Evolutionary conservation across 64 coral and sea anemone genomes (phyloP), one percentile per base, ranked within the genome.

Genomic region (Montipora capricornis): DNA sequence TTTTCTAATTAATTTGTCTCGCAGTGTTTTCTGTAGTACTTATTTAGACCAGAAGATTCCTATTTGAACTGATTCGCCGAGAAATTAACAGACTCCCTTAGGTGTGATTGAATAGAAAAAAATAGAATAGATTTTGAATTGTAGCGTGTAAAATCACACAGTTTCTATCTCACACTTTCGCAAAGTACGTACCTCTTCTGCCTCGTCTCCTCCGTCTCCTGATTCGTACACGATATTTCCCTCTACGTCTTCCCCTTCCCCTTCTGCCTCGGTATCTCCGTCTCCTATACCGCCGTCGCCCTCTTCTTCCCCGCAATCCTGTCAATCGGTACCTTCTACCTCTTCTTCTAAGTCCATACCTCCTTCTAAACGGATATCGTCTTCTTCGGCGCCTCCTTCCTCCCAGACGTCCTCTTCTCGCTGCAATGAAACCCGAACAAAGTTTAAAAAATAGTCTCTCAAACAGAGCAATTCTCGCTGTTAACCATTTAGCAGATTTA

Each of bases 111-210:
- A 37, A 37, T 37, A 37, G 37, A 37, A 37, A 37, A 37, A 37
- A 37, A 2, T 37, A 37, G 37, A 37, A 1, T 37, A 37, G 37
- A 37, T 37, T 37, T 37, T 37, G 37, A 37, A 37, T 37, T 37
- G 1, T 37, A 37, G 37, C 37, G 37, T 37, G 37, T 37, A 37
- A 37, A 37, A 37, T 37, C 37, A 37, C 37, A 37, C 37, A 37
- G 37, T 37, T 37, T 37, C 37, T 37, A 2, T 37, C 37, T 37
- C 37, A 37, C 37, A 48, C 19, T 81, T 58, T 48, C 47, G 5
- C 20, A 47, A 73, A 20, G 49, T 64, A 86, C 82, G 44, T 86
- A 86, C 82, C 15, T 49, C 82, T 86, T 68, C 59, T 58, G 45
- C 81, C 19, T n/a, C 45, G 4, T 46, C 64, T 50, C 3, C 78